These are phyloP conservation scores for Mormyrus hasselquistii DNA, from an alignment of 2,797 vertebrate genomes.

Conservation along the genomic window DNA sequence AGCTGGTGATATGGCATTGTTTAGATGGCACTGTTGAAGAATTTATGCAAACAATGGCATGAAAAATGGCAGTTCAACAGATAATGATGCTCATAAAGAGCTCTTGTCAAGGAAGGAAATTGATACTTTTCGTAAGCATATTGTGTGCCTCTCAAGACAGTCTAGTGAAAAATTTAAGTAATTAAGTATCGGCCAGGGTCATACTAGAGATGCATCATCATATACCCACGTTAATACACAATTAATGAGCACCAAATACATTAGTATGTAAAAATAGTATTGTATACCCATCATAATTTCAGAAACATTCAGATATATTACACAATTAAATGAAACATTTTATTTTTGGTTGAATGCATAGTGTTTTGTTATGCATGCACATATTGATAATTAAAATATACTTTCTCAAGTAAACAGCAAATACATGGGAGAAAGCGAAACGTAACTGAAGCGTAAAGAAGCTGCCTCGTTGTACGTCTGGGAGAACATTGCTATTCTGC, in stretches of 20 bases:
- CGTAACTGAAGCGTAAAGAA: background rate
- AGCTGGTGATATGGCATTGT: background rate
- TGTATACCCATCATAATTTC: background rate
- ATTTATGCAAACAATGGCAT: background rate
- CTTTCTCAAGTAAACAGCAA: background rate
- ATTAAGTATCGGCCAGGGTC: background rate
- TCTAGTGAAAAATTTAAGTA: background rate
- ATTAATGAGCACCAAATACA: background rate
- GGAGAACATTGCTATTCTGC: background rate
- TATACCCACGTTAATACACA: background rate
- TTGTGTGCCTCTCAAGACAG: background rate
- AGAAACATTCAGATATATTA: background rate
- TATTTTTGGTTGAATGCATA: background rate
- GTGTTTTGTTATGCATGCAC: background rate
- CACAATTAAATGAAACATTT: background rate
- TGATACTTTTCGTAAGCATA: background rate
- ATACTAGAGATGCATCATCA: background rate
- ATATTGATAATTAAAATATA: background rate
- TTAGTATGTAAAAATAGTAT: background rate
- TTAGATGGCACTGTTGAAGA: background rate
- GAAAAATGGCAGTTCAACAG: background rate
- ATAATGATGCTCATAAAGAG: conserved; percentile 3
- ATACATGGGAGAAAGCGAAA: background rate
- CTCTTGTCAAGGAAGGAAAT: background rate
- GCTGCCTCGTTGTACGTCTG: background rate